Evolutionary conservation across 2,888 invertebrate genomes (phyloP).

Genomic region (Liodrosophila aerea): DNA sequence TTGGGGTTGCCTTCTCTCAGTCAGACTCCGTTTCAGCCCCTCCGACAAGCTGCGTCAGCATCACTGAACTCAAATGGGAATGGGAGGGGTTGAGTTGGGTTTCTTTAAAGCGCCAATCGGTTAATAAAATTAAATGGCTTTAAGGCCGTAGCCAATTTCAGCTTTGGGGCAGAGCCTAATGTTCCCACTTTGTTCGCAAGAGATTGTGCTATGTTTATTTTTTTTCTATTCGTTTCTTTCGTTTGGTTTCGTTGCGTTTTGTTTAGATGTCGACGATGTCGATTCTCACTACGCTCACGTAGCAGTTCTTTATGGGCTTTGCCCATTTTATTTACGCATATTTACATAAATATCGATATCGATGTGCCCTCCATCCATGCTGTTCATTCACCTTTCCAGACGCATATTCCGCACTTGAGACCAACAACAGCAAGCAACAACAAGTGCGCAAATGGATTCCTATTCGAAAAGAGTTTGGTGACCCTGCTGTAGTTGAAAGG

Average conservation of each 20-base stretch:
- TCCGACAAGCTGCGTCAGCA: background rate
- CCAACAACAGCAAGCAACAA: slow-evolving; percentile 14
- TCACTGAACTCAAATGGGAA: too few species aligned
- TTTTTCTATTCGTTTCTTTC: background rate
- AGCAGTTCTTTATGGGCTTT: slow-evolving; percentile 43
- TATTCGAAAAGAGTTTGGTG: slow-evolving; percentile 29
- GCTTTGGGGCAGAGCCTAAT: background rate
- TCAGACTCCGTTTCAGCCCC: background rate
- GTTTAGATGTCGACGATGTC: background rate
- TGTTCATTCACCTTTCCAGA: slow-evolving; percentile 67
- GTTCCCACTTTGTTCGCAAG: slow-evolving; percentile 14
- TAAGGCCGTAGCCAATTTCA: slow-evolving; percentile 52
- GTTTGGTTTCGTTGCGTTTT: background rate
- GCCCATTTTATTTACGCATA: slow-evolving; percentile 54
- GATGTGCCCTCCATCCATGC: slow-evolving; percentile 31
- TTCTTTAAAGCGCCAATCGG: slow-evolving; percentile 41
- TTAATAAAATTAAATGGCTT: slow-evolving; percentile 71
- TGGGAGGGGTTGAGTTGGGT: too few species aligned
- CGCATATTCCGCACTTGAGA: slow-evolving; percentile 56
- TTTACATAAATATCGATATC: slow-evolving; percentile 52
- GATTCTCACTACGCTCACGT: slow-evolving; percentile 36
- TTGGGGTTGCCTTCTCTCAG: background rate
- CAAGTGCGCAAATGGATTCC: slow-evolving; percentile 38
- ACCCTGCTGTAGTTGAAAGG: slow-evolving; percentile 32
- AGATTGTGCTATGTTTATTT: slow-evolving; percentile 48